Base-by-base conservation (phyloP, 2,113 vertebrate genomes). In the Coreoperca whiteheadi region DNA sequence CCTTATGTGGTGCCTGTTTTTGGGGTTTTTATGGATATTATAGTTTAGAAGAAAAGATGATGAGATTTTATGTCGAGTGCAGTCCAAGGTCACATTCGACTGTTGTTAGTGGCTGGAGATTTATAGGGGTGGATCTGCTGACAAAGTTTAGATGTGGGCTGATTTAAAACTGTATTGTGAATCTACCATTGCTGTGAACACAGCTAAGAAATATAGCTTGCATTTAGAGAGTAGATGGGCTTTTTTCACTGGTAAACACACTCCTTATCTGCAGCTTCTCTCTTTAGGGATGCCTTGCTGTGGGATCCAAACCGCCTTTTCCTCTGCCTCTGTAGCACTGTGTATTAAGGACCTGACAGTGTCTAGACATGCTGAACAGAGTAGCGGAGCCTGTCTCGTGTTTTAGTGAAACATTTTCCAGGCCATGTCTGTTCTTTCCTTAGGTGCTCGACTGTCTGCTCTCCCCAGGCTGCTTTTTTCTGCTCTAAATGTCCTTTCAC, bases 141-240 rank as follows among this genome's bases (percentile, higher is more conserved):
- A 69, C 61, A 64, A 54, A 66, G 77, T 81, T 57, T 30, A 83
- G 61, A 82, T 67, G 82, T 18, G 71, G 46, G 23, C 50, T 86
- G 75, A 75, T 91, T 92, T 89, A 83, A 88, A 87, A 81, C 85
- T 61, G 74, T 78, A 71, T 70, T 82, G 57, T 68, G 72, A 77
- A 84, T 79, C 83, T 51, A 61, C 84, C 82, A 34, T 76, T 76
- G 64, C 79, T 67, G 81, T 48, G 61, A 76, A 59, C 34, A 51
- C 43, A 28, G 74, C 77, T 21, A 34, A 64, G 37, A 79, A 81
- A 71, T 88, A 66, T 64, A 48, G 54, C 54, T 60, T 39, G 51
- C 43, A 48, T 85, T 61, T 70, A 54, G 68, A 57, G 66, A 70
- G 69, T 64, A 72, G 37, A 65, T 74, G 30, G 54, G 53, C 48